These are phyloP conservation scores for Oncorhynchus nerka DNA, from an alignment of 2,113 vertebrate species.

Conservation along the genomic window DNA sequence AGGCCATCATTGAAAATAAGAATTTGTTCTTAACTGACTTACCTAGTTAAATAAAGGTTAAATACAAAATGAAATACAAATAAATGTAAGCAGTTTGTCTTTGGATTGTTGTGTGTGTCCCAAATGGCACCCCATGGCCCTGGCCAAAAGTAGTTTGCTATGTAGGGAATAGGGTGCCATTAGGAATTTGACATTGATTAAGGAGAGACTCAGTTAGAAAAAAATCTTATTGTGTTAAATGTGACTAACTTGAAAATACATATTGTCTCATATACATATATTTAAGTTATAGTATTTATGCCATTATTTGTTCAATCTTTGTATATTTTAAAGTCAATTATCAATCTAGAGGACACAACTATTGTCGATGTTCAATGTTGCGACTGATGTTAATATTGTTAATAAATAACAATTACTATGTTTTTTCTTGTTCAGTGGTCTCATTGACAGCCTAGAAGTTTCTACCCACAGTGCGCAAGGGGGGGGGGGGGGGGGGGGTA, in stretches of 20 bases:
- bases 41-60: no score
- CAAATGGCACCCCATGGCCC: no score
- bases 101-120: no score
- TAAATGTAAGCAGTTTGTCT: no score
- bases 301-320: not conserved
- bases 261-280: not conserved
- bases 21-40: no score
- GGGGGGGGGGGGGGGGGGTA: fast-evolving
- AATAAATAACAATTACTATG: not conserved
- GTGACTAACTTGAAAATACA: constrained; percentile 16
- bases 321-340: not conserved
- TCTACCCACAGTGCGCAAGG: not conserved
- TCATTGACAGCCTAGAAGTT: not conserved
- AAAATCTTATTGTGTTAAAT: constrained; percentile 46
- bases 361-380: not conserved
- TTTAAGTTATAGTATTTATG: not conserved
- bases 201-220: not conserved
- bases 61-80: no score
- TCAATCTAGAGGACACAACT: not conserved
- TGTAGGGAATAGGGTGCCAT: no score
- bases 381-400: not conserved
- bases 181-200: no score
- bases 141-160: no score
- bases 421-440: not conserved
- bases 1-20: no score